Evolutionary conservation across 2,113 vertebrate genomes (phyloP).

Genomic region (Anguilla japonica): DNA sequence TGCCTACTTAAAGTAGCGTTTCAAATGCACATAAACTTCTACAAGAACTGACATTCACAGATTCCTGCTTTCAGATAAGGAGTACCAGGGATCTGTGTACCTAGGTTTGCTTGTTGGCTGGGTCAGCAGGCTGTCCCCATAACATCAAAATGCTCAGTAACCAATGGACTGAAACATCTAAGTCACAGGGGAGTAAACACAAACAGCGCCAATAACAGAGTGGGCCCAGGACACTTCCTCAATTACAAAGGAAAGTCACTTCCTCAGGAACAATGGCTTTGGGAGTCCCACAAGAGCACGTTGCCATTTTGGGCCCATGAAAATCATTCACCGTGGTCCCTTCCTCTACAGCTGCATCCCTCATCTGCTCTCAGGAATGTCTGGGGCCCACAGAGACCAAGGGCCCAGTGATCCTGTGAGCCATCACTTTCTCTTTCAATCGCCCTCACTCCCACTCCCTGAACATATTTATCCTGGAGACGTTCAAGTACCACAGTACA

Average conservation of each 20-base stretch:
- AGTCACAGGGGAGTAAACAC: too few species aligned
- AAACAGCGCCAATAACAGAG: not conserved
- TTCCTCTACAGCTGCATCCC: constrained; percentile 3
- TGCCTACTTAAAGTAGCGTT: not conserved
- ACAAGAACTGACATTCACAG: not conserved
- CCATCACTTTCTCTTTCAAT: not conserved
- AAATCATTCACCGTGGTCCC: not conserved
- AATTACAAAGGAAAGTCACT: not conserved
- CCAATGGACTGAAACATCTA: not conserved
- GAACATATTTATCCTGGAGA: not conserved
- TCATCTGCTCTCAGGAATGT: not conserved
- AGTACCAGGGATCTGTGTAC: not conserved
- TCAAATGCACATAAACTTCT: not conserved
- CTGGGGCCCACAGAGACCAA: not conserved
- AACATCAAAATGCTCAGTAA: not conserved
- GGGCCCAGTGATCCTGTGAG: not conserved
- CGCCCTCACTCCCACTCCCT: not conserved
- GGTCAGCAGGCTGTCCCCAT: not conserved
- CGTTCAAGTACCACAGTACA: not conserved
- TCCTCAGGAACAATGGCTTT: not conserved
- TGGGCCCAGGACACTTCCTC: not conserved
- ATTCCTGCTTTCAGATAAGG: not conserved
- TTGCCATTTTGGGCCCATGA: not conserved
- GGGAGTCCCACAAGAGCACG: not conserved
- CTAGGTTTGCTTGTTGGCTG: not conserved